Evolutionary conservation across 2,113 vertebrate genomes (phyloP).

Genomic region (Oplegnathus fasciatus): DNA sequence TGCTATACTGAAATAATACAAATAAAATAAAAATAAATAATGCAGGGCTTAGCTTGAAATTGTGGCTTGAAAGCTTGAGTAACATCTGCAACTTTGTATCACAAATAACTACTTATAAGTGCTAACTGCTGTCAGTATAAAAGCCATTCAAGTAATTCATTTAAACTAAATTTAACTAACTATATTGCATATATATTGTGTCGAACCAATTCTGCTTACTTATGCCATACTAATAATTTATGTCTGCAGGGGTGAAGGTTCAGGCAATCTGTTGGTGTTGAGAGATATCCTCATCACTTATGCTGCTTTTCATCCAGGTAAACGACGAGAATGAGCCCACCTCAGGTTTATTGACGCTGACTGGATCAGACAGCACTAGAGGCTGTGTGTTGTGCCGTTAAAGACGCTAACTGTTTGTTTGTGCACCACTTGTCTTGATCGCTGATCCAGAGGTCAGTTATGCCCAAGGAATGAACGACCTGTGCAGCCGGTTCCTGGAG

Average conservation of each 20-base stretch:
- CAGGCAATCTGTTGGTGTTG: slow-evolving; percentile 86
- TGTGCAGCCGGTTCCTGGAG: slow-evolving; percentile 87
- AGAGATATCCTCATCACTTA: slow-evolving; percentile 89
- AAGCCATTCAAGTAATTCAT: neutral
- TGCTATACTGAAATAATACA: neutral
- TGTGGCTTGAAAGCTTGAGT: neutral
- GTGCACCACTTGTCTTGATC: neutral
- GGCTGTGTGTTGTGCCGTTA: neutral
- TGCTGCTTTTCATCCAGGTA: slow-evolving; percentile 89
- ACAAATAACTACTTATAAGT: neutral
- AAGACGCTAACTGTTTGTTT: neutral
- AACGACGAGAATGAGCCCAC: neutral
- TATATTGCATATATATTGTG: neutral
- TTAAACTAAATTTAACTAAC: neutral
- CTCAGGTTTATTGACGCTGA: neutral
- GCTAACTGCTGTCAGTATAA: neutral
- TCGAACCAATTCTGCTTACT: neutral
- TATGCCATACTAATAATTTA: neutral
- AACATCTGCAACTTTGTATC: neutral
- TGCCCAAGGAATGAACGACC: slow-evolving; percentile 89
- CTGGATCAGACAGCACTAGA: neutral
- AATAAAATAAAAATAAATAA: neutral
- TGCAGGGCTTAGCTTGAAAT: neutral
- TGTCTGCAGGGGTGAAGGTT: slow-evolving; percentile 83
- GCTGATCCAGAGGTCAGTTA: slow-evolving; percentile 84